Evolutionary conservation across 2,888 invertebrate species (phyloP), one percentile per base, ranked within the genome.

Genomic region (Lobophora halterata): DNA sequence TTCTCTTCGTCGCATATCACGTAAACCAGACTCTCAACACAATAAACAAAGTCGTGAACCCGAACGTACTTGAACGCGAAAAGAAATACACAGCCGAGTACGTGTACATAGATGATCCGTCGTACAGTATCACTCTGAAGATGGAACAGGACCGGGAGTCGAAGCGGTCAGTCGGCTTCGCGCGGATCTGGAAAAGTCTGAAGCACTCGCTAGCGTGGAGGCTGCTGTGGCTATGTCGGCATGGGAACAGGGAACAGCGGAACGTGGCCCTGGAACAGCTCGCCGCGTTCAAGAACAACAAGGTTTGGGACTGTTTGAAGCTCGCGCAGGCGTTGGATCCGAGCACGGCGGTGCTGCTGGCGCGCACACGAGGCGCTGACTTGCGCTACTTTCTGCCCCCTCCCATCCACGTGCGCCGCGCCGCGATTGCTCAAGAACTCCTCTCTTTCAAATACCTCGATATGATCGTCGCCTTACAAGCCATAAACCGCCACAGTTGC

Each of bases 271-370:
- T 94, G 0, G 85, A 90, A 30, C 90, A 91, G 42, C 77, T 95
- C 7, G 91, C 92, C 1, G 85, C 88, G 16, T 89, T 93, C 49
- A 91, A 91, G 64, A 89, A 91, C 61, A 88, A 93, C 7, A 91
- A 91, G 72, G 80, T 79, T 39, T 91, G 91, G 91, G 90, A 95
- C 56, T 94, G 91, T 63, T 81, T 89, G 31, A 91, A 93, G 59
- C 88, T 97, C 42, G 94, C 96, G 3, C 95, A 95, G 77, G 92
- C 93, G 49, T 89, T 94, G 55, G 93, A 95, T 79, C 89, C 91
- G 25, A 88, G 90, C 52, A 95, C 95, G 0, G 93, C 95, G 1
- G 91, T 95, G 1, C 91, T 93, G 1, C 82, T 97, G 30, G 96
- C 97, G 0, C 88, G 96, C 52, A 91, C 91, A 1, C 74, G 82